Conservation (phyloP, 2,888 invertebrate genomes). For the Mimachlamys varia region DNA sequence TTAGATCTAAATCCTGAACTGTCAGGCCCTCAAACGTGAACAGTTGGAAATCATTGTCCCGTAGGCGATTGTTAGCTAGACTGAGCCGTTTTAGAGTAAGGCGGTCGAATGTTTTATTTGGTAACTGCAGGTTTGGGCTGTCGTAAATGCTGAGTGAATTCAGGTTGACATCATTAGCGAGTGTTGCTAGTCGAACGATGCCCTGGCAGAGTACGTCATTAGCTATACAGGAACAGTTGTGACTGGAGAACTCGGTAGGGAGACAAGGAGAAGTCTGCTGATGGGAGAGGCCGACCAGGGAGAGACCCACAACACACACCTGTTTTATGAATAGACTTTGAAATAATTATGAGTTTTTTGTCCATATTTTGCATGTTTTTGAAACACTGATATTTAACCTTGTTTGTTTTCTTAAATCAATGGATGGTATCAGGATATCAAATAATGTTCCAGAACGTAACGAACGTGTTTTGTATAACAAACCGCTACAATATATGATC, state of each 20-base stretch:
- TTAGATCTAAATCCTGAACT: constrained; percentile 48
- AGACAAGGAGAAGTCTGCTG: neutral
- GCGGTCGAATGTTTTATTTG: neutral
- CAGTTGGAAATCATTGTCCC: neutral
- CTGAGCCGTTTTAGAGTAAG: neutral
- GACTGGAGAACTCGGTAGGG: neutral
- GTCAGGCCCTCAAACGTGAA: neutral
- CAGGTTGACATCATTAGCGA: neutral
- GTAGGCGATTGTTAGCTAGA: neutral
- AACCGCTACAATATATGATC: too few relatives aligned
- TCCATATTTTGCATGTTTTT: too few relatives aligned
- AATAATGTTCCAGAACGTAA: too few relatives aligned
- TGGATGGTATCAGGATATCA: too few relatives aligned
- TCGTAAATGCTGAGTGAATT: neutral
- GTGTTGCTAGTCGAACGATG: neutral
- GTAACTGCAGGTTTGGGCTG: neutral
- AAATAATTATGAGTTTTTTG: too few relatives aligned
- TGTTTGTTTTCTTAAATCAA: too few relatives aligned
- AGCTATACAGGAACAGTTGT: neutral
- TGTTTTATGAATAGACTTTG: neutral
- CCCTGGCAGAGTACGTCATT: neutral
- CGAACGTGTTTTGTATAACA: too few relatives aligned
- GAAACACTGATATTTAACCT: too few relatives aligned
- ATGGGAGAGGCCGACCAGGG: neutral
- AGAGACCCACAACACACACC: neutral